A percentile compares a stretch with the other conserved stretches of the same genome.
Conservation (phyloP, 2,797 vertebrate species). For the Melanotaenia maccullochi region DNA sequence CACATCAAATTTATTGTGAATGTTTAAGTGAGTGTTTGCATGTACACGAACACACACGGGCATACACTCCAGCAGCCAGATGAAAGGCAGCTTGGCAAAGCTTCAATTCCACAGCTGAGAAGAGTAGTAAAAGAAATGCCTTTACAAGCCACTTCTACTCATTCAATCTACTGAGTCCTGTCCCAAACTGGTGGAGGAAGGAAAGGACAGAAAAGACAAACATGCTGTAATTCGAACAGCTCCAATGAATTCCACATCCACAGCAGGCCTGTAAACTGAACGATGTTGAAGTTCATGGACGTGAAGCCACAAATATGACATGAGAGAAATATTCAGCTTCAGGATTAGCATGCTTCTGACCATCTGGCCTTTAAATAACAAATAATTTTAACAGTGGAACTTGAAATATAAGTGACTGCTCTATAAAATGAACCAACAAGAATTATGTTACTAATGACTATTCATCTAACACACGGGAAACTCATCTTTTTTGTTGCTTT, state of each 20-base stretch:
- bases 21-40: slow-evolving; percentile 12
- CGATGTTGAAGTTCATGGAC: slow-evolving; percentile 22
- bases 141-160: slow-evolving; percentile 44
- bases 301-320: neutral
- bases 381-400: slow-evolving; percentile 28
- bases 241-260: slow-evolving; percentile 37
- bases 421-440: slow-evolving; percentile 34
- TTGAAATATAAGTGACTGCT: slow-evolving; percentile 45
- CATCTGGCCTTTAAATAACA: neutral
- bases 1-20: slow-evolving; percentile 36
- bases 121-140: slow-evolving; percentile 58
- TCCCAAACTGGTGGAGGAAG: slow-evolving; percentile 58
- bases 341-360: slow-evolving; percentile 1
- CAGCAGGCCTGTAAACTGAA: slow-evolving; percentile 24
- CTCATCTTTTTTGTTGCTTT: slow-evolving; percentile 65
- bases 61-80: slow-evolving; percentile 24
- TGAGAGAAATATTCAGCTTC: slow-evolving; percentile 2
- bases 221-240: slow-evolving; percentile 54
- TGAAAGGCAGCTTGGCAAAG: slow-evolving; percentile 60
- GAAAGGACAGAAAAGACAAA: slow-evolving; percentile 60
- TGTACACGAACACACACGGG: slow-evolving; percentile 15
- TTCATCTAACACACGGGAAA: slow-evolving; percentile 59
- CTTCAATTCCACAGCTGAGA: slow-evolving; percentile 38
- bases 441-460: slow-evolving; percentile 48
- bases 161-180: slow-evolving; percentile 57